Percentiles rank a stretch among this genome's conserved stretches.
These are phyloP conservation scores for Avahi laniger DNA, from an alignment of 2,797 vertebrate species.

Conservation along the genomic window DNA sequence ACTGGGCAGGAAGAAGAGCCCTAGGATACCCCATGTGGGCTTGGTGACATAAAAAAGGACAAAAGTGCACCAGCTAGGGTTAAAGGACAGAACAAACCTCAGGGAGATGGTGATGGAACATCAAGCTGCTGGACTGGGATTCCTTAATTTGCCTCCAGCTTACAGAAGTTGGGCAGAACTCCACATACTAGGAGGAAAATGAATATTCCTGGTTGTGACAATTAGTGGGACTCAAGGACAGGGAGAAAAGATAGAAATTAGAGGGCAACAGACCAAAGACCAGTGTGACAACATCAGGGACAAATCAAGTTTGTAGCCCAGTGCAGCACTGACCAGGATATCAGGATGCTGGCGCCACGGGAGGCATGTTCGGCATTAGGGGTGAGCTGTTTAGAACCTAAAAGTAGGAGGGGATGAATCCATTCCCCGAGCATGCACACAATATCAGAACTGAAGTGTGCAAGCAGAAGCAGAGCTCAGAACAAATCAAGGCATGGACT, in stretches of 20 bases:
- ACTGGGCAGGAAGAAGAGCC: background rate
- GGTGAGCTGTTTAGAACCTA: background rate
- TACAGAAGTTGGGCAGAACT: background rate
- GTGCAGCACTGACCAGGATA: background rate
- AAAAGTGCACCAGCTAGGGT: background rate
- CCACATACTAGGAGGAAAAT: fast-evolving
- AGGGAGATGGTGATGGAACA: background rate
- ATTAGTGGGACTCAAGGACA: background rate
- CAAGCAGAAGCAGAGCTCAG: background rate
- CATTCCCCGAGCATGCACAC: background rate
- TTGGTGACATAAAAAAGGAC: background rate
- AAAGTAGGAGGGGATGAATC: background rate
- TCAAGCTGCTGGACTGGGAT: background rate
- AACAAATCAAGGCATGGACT: fast-evolving
- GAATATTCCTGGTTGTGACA: background rate
- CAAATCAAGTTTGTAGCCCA: background rate
- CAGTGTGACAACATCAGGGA: background rate
- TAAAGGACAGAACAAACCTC: background rate
- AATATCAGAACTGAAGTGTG: background rate
- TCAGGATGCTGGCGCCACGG: fast-evolving
- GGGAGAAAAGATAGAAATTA: background rate
- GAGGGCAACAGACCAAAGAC: background rate
- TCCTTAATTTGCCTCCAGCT: background rate
- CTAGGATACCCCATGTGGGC: background rate
- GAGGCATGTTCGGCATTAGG: background rate